Evolutionary conservation across 1,140 invertebrate genomes (phyloP).

Genomic region (Sitodiplosis mosellana): DNA sequence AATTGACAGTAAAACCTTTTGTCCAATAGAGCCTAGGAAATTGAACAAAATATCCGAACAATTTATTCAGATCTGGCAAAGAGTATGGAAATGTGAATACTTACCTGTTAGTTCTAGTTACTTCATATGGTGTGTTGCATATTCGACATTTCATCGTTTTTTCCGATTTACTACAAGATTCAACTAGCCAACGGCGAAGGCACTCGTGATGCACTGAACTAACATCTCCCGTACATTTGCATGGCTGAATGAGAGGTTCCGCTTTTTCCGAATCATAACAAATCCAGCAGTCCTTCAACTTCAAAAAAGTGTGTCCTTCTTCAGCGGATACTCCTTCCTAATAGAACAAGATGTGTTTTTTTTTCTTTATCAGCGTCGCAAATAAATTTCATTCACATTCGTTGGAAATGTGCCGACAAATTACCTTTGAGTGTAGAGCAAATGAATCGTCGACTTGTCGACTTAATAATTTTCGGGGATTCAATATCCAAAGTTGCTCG

Average conservation of each 20-base stretch:
- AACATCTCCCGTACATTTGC: slow-evolving; percentile 77
- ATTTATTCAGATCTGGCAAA: too few relatives aligned
- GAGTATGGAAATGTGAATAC: too few relatives aligned
- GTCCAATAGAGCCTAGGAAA: slow-evolving; percentile 54
- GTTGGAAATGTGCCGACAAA: slow-evolving; percentile 23
- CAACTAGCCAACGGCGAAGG: slow-evolving; percentile 71
- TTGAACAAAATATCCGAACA: too few relatives aligned
- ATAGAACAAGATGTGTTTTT: not conserved
- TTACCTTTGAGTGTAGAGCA: too few relatives aligned
- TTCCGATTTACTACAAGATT: slow-evolving; percentile 30
- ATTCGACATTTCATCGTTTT: slow-evolving; percentile 60
- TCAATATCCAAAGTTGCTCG: slow-evolving; percentile 85
- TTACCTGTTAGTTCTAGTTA: slow-evolving; percentile 44
- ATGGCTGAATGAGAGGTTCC: slow-evolving; percentile 76
- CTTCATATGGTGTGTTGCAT: slow-evolving; percentile 55
- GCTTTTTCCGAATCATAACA: slow-evolving; percentile 70
- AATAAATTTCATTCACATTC: slow-evolving; percentile 15
- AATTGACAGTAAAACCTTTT: slow-evolving; percentile 55
- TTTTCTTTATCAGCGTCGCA: not conserved
- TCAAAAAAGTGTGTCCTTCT: slow-evolving; percentile 27
- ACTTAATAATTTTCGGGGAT: slow-evolving; percentile 69
- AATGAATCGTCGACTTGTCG: slow-evolving; percentile 31
- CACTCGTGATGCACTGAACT: slow-evolving; percentile 83
- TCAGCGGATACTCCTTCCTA: slow-evolving; percentile 13
- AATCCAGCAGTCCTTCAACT: slow-evolving; percentile 72